Base-by-base conservation (phyloP, 2,113 vertebrate species). In the Lagopus leucura region DNA sequence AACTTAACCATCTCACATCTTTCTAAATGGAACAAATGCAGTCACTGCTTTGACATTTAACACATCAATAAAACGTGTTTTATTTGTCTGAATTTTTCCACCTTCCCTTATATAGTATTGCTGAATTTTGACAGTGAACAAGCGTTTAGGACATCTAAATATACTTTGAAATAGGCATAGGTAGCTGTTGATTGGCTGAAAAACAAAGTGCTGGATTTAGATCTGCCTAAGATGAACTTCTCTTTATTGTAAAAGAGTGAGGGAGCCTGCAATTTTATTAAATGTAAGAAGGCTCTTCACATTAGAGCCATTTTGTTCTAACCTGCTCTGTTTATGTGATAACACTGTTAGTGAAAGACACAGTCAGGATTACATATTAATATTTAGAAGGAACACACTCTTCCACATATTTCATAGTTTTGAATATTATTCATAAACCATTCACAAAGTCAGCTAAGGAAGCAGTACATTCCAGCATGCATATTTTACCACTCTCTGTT, bases 401-500 rank as follows among this genome's bases (percentile, higher is more conserved):
- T 74, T 63, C 25, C 69, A 67, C 38, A 5, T 81, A 80, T 55
- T 87, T 88, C 21, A n/a, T n/a, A 43, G 57, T 77, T 85, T 83
- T 86, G 70, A 79, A 42, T 87, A 32, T 54, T 81, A 63, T 58
- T 88, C 47, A 48, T 73, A 88, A 86, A 60, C 90, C 1, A 2
- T 54, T 60, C 34, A 67, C 48, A 82, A 83, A 84, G 52, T 79
- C 82, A 79, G 48, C 58, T 45, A 86, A 96, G 92, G 89, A 96
- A 97, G 48, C 80, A 90, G 47, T 32, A 34, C 65, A 76, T 86
- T 93, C 85, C 86, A 96, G 76, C 36, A 85, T 45, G 58, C 48
- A 47, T 88, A 86, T 88, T 96, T 96, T 89, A 89, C 19, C 0
- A 13, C 12, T 32, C 61, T 86, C 69, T 89, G 82, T 61, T 87